A percentile compares a stretch with the other conserved stretches of the same genome.
Conservation (phyloP, 92 coral and sea anemone species). For the Isaurus tuberculatus region DNA sequence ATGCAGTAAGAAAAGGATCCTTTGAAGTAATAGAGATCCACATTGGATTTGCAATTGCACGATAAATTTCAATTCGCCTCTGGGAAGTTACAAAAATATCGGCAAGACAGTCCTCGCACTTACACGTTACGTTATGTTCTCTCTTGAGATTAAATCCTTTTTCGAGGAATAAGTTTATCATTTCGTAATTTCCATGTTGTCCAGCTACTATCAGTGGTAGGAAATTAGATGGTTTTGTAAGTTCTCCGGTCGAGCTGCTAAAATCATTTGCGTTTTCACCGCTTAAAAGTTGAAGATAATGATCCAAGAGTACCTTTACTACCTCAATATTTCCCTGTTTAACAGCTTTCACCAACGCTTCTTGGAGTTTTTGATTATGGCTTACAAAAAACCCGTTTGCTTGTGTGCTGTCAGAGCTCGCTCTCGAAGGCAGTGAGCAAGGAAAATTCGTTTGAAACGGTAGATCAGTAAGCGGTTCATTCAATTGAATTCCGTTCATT, state of each 20-base stretch:
- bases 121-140: conserved; percentile 89
- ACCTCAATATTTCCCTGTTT: conserved; percentile 71
- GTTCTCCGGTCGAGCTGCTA: conserved; percentile 36
- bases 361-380: conserved; percentile 78
- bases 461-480: conserved; percentile 5
- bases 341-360: conserved; percentile 79
- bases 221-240: conserved; percentile 65
- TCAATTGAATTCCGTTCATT: conserved; percentile 37
- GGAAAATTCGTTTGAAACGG: conserved; percentile 22
- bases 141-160: conserved; percentile 86
- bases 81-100: conserved; percentile 89
- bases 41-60: conserved; percentile 92
- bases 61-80: conserved; percentile 83
- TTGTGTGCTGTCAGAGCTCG: conserved; percentile 57
- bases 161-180: conserved; percentile 77
- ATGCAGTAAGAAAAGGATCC: conserved; percentile 87
- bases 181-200: conserved; percentile 88
- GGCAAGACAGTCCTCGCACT: conserved; percentile 78
- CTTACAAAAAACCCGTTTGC: conserved; percentile 77
- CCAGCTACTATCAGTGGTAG: conserved; percentile 93
- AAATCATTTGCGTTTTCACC: conserved; percentile 51
- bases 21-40: conserved; percentile 82
- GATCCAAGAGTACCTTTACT: conserved; percentile 75
- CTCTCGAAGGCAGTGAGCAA: conserved; percentile 34
- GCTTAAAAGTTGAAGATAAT: conserved; percentile 69